Evolutionary conservation across 2,113 vertebrate species (phyloP), one percentile per base, ranked within the genome.

Genomic region (Urocynchramus pylzowi): DNA sequence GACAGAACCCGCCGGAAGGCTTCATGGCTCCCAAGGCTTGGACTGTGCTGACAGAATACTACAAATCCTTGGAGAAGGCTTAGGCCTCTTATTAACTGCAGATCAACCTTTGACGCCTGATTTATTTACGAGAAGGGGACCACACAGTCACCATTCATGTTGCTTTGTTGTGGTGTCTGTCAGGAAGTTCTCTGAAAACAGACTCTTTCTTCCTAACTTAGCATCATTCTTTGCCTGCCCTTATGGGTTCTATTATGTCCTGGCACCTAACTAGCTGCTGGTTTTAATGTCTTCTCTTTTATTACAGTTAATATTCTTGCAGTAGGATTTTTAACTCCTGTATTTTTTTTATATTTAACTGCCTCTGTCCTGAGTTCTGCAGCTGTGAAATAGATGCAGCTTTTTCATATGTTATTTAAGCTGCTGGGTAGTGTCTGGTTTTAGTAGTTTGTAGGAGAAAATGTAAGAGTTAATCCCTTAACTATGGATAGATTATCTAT

Each of bases 21-120:
- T 99, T 99, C 98, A 99, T 99, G 99, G 99, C 99, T 13, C 98
- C 98, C 33, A 99, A 99, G 95, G 99, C 99, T 39, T 99, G 99
- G 99, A 97, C 97, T 14, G 99, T 99, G 89, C 98, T 99, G 76
- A 98, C 98, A 89, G 99, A 99, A 39, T 99, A 99, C 96, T 99
- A 99, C 96, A 98, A 99, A 93, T 98, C 98, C 60, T 96, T 99
- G 98, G 99, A 99, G 97, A 99, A 99, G 91, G 99, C 97, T 47
- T 99, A 98, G 97, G 79, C 78, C 42, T 95, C 93, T 89, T 91
- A 84, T 86, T 84, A 71, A 93, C 65, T 65, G 54, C 83, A 94
- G 83, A 74, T 91, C 96, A 93, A 94, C 64, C 85, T 97, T 89
- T 96, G 96, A 96, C 79, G 41, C 90, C 91, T 83, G 80, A 61